Conservation (phyloP, 2,113 vertebrate species). For the Gobiocypris rarus region DNA sequence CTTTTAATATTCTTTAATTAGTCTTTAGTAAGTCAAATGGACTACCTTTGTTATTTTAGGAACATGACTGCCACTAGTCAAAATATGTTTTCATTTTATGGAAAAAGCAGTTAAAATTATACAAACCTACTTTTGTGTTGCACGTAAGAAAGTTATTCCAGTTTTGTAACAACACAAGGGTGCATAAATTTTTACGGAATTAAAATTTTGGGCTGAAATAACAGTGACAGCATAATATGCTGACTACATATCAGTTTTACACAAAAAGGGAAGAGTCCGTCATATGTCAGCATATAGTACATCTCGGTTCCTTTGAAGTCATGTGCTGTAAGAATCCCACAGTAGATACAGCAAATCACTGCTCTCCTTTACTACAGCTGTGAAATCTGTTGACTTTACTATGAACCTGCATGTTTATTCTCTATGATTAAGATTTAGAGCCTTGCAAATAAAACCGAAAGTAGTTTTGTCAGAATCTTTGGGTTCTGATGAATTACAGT, state of each 20-base stretch:
- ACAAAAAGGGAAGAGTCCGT: conserved; percentile 29
- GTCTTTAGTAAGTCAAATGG: no score
- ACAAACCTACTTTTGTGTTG: neutral
- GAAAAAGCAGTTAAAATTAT: neutral
- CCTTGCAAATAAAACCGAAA: no score
- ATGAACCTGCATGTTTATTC: neutral
- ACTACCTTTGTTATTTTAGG: neutral
- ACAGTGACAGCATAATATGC: neutral
- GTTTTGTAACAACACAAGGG: neutral
- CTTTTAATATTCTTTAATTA: neutral
- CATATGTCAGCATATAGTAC: conserved; percentile 27
- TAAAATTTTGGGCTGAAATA: neutral
- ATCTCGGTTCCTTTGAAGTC: conserved; percentile 58
- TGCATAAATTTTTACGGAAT: neutral
- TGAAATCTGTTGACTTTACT: neutral
- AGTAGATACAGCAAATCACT: neutral
- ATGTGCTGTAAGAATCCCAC: neutral
- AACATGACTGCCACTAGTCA: neutral
- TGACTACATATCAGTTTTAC: neutral
- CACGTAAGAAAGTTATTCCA: neutral
- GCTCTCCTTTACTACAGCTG: neutral
- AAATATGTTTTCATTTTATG: neutral
- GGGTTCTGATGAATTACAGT: conserved; percentile 27
- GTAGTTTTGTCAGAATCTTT: neutral
- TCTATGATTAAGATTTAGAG: conserved; percentile 36